These are phyloP conservation scores for Parnassius mnemosyne DNA, from an alignment of 2,888 invertebrate species.

Conservation along the genomic window DNA sequence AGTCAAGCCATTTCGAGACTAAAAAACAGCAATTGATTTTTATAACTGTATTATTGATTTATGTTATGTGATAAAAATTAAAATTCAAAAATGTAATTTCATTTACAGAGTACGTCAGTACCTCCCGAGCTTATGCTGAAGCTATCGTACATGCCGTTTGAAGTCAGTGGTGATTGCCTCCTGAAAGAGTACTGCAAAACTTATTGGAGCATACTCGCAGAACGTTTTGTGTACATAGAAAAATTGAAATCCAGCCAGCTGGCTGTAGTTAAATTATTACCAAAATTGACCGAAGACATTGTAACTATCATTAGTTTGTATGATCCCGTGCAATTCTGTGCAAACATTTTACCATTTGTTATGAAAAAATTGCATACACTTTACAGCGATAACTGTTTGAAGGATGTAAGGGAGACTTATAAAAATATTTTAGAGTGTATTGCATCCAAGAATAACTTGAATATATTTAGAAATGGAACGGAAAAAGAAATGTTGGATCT, in stretches of 20 bases:
- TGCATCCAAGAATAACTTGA: constrained; percentile 43
- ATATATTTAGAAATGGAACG: constrained; percentile 42
- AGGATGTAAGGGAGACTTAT: constrained; percentile 45
- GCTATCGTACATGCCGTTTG: constrained; percentile 64
- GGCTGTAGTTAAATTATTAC: constrained; percentile 51
- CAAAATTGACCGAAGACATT: constrained; percentile 54
- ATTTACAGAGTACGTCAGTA: constrained; percentile 49
- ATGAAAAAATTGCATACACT: constrained; percentile 58
- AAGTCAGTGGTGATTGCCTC: constrained; percentile 45
- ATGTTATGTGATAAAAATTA: no score
- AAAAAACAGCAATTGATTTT: no score
- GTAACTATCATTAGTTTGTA: constrained; percentile 54
- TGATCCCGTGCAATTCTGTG: constrained; percentile 53
- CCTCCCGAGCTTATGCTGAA: constrained; percentile 62
- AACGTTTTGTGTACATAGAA: constrained; percentile 57
- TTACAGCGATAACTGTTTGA: constrained; percentile 42
- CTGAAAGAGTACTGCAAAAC: constrained; percentile 59
- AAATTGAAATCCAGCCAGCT: constrained; percentile 47
- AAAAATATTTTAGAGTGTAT: constrained; percentile 50
- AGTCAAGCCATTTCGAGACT: no score
- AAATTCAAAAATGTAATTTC: constrained; percentile 1
- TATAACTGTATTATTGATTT: no score
- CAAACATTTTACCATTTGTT: constrained; percentile 47
- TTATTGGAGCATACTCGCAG: constrained; percentile 64
- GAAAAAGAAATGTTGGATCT: constrained; percentile 47